Evolutionary conservation across 2,797 vertebrate species (phyloP).

Genomic region (Okamejei kenojei): DNA sequence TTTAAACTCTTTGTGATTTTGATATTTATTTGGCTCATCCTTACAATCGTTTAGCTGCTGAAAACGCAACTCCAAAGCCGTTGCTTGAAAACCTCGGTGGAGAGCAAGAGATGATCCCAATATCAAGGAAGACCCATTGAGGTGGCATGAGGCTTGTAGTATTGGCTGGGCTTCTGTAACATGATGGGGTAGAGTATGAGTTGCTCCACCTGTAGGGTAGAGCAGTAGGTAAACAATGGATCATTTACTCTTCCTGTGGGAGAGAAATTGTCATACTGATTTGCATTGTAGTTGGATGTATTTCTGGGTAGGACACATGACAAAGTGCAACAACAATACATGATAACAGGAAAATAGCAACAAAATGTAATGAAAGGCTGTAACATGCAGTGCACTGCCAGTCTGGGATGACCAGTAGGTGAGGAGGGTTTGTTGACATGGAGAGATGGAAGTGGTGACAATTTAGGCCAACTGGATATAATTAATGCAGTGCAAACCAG

Average conservation of each 20-base stretch:
- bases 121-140: neutral
- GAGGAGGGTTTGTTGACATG: too few species aligned
- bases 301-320: neutral
- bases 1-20: slow-evolving; percentile 11
- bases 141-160: neutral
- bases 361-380: too few species aligned
- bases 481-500: too few species aligned
- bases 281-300: neutral
- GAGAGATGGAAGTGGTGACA: too few species aligned
- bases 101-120: too few species aligned
- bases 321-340: too few species aligned
- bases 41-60: neutral
- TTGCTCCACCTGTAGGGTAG: neutral
- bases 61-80: neutral
- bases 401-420: too few species aligned
- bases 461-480: too few species aligned
- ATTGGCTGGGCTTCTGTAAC: neutral
- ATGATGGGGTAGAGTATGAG: neutral
- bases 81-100: neutral
- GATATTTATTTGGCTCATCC: too few species aligned
- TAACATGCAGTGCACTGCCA: too few species aligned
- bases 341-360: too few species aligned
- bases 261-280: neutral
- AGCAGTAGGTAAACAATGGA: too few species aligned
- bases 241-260: neutral